A percentile compares a stretch with the other conserved stretches of the same genome.
Conservation (phyloP, 2,113 vertebrate genomes). For the Dolichallabes microphthalmus region DNA sequence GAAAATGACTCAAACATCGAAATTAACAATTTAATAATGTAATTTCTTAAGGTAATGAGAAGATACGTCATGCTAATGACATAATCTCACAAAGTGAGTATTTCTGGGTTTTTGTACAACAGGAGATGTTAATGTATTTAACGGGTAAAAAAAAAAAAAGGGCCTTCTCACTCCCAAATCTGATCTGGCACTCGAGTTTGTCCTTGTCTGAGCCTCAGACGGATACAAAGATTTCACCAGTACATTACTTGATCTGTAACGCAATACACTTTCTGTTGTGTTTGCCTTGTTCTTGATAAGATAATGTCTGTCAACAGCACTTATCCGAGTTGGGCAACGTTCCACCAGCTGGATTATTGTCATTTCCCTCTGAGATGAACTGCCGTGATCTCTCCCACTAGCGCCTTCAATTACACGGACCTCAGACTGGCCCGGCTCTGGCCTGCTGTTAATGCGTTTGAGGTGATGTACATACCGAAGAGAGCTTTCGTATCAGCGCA, state of each 20-base stretch:
- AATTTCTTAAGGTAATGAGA: neutral
- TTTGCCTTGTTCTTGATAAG: conserved; percentile 21
- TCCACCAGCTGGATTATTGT: conserved; percentile 21
- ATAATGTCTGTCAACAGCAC: conserved; percentile 7
- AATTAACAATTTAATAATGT: too few relatives aligned
- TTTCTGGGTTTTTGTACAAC: neutral
- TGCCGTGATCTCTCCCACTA: conserved; percentile 3
- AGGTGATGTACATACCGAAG: conserved; percentile 17
- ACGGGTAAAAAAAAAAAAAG: neutral
- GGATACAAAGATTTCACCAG: neutral
- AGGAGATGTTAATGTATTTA: neutral
- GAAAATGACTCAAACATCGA: neutral
- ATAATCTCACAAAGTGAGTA: neutral
- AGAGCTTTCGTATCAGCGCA: neutral
- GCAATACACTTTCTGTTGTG: neutral
- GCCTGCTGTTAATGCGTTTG: conserved; percentile 51
- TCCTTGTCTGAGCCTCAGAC: neutral
- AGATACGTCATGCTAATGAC: neutral
- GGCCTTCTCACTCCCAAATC: neutral
- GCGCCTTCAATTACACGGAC: conserved; percentile 22
- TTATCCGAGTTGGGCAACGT: neutral
- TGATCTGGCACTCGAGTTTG: neutral
- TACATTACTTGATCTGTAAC: neutral
- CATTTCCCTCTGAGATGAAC: neutral
- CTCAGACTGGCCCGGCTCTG: neutral